Evolutionary conservation across 2,888 invertebrate species (phyloP).

Genomic region (Rhagophthalmus giganteus): DNA sequence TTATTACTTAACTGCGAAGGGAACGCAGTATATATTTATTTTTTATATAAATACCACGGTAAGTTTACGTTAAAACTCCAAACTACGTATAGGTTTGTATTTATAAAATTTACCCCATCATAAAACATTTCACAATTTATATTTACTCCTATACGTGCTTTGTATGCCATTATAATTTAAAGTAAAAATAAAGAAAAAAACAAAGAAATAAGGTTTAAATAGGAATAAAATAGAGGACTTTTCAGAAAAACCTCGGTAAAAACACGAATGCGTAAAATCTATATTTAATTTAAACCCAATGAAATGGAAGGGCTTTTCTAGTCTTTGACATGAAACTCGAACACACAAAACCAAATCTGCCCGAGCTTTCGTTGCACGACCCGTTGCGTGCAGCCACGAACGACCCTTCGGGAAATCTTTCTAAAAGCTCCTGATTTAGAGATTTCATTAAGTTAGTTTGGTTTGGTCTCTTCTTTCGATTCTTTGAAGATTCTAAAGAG

Average conservation of each 20-base stretch:
- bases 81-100: too few relatives aligned
- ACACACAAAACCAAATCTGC: conserved; percentile 25
- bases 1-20: too few relatives aligned
- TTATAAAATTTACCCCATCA: too few relatives aligned
- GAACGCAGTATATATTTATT: too few relatives aligned
- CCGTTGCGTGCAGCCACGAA: conserved; percentile 39
- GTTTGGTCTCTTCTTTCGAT: conserved; percentile 19
- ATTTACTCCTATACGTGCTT: too few relatives aligned
- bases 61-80: too few relatives aligned
- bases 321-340: conserved; percentile 26
- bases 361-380: conserved; percentile 30
- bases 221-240: not conserved
- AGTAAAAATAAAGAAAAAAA: too few relatives aligned
- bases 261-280: not conserved
- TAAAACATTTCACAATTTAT: too few relatives aligned
- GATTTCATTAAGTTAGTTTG: conserved; percentile 41
- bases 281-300: conserved; percentile 23
- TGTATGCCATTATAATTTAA: too few relatives aligned
- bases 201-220: not conserved
- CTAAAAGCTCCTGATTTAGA: conserved; percentile 44
- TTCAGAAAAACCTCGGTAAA: not conserved
- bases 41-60: too few relatives aligned
- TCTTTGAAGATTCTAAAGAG: conserved; percentile 4
- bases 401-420: conserved; percentile 43
- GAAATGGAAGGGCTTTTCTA: conserved; percentile 21